Base-by-base conservation (phyloP, 2,888 invertebrate species). In the Lepidonotus clava region DNA sequence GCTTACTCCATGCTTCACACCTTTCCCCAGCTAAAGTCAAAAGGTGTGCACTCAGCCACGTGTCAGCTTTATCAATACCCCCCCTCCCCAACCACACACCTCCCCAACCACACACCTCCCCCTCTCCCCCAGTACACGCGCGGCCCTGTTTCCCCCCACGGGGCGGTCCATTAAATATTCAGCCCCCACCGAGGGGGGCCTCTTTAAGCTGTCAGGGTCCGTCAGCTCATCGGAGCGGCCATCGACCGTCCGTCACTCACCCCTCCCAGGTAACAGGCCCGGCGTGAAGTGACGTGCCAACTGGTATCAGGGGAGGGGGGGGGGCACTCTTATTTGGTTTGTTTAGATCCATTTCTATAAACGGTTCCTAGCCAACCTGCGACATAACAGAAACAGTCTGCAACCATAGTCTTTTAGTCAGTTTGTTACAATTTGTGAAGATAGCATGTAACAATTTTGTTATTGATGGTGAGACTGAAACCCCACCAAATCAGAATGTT, bases 181-280 rank as follows among this genome's bases (percentile, higher is more conserved):
- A 71, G 38, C 38, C 36, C 36, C n/a, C n/a, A 38, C 38, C n/a
- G 11, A 21, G 11, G 21, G 71, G 34, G 1, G 38, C 14, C 71
- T 71, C 71, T 71, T 71, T 71, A 71, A 71, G 36, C 71, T 71
- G 71, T 71, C 71, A 71, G 24, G 34, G 21, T 34, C 38, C 36
- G 38, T 71, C 71, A 36, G 36, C 38, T 71, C 71, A 38, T 11
- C 56, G 14, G n/a, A 5, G n/a, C 11, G 56, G 36, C 36, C 34
- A 71, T 71, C 71, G 71, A 71, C 71, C 71, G 71, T 21, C 14
- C 38, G 21, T n/a, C 21, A n/a, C 56, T 11, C 56, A 11, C 11
- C 24, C 21, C n/a, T n/a, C 56, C 56, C 56, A n/a, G 18, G n/a
- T 18, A 71, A 71, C 36, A 38, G 18, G 71, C 38, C 71, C 14